Percentiles rank a stretch among this genome's conserved stretches.
phyloP scores from a whole-genome alignment of 2,113 vertebrate genomes.

The Chaetura pelagica region DNA sequence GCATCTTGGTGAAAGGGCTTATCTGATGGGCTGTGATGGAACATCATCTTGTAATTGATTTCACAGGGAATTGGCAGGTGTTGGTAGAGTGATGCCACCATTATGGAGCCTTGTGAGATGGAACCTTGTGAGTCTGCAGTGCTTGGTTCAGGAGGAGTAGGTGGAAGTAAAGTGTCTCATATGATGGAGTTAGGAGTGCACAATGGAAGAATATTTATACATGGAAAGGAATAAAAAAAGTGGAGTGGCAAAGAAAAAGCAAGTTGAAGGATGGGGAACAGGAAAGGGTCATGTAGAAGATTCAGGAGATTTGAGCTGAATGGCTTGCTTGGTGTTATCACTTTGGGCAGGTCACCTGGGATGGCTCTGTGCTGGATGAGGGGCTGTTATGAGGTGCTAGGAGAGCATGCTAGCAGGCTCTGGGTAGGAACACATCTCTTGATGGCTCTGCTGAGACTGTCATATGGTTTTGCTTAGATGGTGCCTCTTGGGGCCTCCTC shows the following conservation, averaged over 20 bases:
- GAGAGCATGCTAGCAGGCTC: not conserved
- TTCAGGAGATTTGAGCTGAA: not conserved
- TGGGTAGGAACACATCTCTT: not conserved
- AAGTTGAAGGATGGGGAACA: not conserved
- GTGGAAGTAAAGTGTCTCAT: not conserved
- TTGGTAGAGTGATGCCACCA: not conserved
- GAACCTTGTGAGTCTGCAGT: not conserved
- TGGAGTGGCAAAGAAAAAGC: not conserved
- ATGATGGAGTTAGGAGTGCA: not conserved
- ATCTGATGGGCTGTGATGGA: not conserved
- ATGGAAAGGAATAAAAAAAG: not conserved
- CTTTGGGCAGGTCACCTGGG: not conserved
- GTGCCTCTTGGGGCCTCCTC: conserved; percentile 13
- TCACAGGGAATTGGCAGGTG: not conserved
- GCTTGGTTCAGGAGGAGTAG: not conserved
- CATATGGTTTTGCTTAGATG: conserved; percentile 37
- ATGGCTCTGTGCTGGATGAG: not conserved
- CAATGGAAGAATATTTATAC: not conserved
- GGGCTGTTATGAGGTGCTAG: rapidly evolving
- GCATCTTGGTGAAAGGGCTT: not conserved
- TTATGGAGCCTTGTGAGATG: not conserved
- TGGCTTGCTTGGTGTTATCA: not conserved
- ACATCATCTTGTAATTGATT: not conserved
- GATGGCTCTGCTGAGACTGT: not conserved
- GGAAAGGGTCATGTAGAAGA: not conserved